Base-by-base conservation (phyloP, 2,797 vertebrate species). In the Pseudochromis fuscus region DNA sequence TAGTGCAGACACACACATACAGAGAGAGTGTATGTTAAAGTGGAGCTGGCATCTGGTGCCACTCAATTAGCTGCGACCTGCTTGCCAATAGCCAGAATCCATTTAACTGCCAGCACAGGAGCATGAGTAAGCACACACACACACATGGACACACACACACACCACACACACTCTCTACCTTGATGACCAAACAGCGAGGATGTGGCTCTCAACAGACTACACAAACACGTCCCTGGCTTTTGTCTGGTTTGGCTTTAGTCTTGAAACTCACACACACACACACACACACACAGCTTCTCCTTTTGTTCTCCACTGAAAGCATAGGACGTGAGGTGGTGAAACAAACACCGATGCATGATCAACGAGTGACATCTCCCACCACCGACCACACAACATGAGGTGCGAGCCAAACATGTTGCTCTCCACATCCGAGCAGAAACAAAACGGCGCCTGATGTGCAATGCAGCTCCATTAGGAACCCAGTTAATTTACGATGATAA, bases 31-130 rank as follows among this genome's bases (percentile, higher is more conserved):
- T 75, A 85, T 86, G 75, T 85, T 88, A 80, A 89, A 91, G 84
- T 86, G 71, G 83, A 86, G 82, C 82, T 90, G 89, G 89, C 89
- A 91, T 90, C 88, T 90, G 89, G 83, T 90, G 86, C 84, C 88
- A 90, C 80, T 89, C 88, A 92, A 91, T 92, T 93, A 92, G 81
- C 81, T 85, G 87, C 7, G 71, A 89, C 89, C 87, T 79, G 84
- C 63, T 87, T 85, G 84, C 83, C 88, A 89, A 88, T 88, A 81
- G 75, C 90, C 85, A 87, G 80, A 80, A 87, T 90, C 83, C 80
- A 84, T 88, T 89, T 88, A 86, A 89, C 75, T 87, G 76, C 77
- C 77, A 80, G 82, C 77, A 76, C 68, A 85, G 78, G 72, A 87
- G 84, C 77, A 87, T 86, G 81, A 88, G 75, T 67, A 86, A 76